Evolutionary conservation across 2,797 vertebrate genomes (phyloP).

Genomic region (Aphelocoma californica): DNA sequence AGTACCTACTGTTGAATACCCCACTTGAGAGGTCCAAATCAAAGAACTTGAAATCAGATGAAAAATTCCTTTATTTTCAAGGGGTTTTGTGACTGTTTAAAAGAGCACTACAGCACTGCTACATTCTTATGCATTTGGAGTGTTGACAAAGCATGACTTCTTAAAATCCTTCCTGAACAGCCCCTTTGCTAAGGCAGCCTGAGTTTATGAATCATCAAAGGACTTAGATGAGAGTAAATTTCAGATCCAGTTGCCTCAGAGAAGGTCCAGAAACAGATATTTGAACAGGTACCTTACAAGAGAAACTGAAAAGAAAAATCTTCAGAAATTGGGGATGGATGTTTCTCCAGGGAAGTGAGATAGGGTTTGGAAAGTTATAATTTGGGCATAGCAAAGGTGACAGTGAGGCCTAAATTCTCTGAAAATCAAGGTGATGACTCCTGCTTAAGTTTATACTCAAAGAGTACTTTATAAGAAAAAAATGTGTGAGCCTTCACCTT

Average conservation of each 20-base stretch:
- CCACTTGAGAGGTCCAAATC: rapidly evolving
- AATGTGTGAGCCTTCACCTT: not conserved
- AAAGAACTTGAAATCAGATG: not conserved
- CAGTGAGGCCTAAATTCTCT: not conserved
- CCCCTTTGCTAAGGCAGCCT: not conserved
- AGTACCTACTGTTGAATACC: not conserved
- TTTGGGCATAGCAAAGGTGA: not conserved
- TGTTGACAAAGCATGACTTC: not conserved
- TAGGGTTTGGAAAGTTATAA: not conserved
- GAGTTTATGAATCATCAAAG: not conserved
- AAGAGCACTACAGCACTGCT: not conserved
- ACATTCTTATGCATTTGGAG: not conserved
- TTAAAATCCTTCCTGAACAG: not conserved
- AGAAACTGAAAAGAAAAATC: not conserved
- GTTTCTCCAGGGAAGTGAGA: not conserved
- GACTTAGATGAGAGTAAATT: not conserved
- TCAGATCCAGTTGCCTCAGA: not conserved
- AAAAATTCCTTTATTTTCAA: not conserved
- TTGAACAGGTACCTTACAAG: not conserved
- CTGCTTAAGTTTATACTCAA: not conserved
- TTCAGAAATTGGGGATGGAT: not conserved
- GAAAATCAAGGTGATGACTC: not conserved
- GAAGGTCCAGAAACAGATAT: not conserved
- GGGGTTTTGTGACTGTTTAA: not conserved
- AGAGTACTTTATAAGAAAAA: not conserved